These are phyloP conservation scores for Gavia stellata DNA, from an alignment of 2,113 vertebrate genomes.

Conservation along the genomic window DNA sequence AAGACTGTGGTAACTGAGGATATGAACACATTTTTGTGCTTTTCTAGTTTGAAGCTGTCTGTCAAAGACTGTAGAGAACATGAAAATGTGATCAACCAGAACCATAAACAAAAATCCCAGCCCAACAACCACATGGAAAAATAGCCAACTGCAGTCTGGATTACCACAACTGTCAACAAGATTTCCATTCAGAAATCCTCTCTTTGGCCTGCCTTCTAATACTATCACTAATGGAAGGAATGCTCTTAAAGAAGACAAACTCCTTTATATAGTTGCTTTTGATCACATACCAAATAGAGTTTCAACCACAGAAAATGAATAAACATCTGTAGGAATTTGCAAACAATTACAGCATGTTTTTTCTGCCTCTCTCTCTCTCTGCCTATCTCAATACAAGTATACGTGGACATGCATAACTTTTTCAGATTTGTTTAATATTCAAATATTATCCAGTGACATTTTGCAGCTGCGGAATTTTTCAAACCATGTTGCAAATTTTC, in stretches of 20 bases:
- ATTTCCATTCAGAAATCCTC: conserved; percentile 59
- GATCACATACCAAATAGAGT: conserved; percentile 1
- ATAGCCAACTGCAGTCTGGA: background rate
- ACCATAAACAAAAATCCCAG: conserved; percentile 23
- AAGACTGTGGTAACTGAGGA: background rate
- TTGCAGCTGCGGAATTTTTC: background rate
- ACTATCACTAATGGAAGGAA: conserved; percentile 36
- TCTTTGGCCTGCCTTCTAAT: conserved; percentile 14
- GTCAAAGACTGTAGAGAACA: background rate
- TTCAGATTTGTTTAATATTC: background rate
- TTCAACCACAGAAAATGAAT: conserved; percentile 24
- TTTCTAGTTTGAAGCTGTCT: background rate
- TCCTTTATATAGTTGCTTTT: conserved; percentile 28
- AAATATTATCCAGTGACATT: background rate
- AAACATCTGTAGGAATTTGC: conserved; percentile 35
- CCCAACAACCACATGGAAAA: background rate
- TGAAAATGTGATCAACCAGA: conserved; percentile 22
- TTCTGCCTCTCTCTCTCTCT: background rate
- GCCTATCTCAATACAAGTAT: background rate
- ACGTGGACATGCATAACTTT: background rate
- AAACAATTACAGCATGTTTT: background rate
- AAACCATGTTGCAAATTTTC: background rate
- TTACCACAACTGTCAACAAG: conserved; percentile 47
- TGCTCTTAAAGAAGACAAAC: conserved; percentile 20
- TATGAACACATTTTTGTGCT: background rate